Evolutionary conservation across 2,888 invertebrate genomes (phyloP).

Genomic region (Cepaea hortensis): DNA sequence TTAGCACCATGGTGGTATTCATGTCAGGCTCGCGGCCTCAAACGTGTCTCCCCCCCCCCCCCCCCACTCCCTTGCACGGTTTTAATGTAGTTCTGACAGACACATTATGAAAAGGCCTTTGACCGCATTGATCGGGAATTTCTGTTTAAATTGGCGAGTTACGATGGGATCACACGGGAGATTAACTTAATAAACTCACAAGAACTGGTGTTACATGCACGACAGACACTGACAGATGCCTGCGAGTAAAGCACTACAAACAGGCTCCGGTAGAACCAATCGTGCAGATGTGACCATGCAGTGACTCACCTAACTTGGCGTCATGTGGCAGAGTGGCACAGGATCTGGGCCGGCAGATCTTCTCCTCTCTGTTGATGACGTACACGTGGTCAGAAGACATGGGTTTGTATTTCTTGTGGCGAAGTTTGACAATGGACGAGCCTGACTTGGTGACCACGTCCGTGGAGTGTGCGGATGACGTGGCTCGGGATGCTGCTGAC

Average conservation of each 20-base stretch:
- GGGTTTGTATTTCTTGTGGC: constrained; percentile 50
- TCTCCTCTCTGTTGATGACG: constrained; percentile 52
- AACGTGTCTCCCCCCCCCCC: too few species aligned
- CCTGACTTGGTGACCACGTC: not conserved
- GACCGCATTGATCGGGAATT: too few species aligned
- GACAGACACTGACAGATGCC: not conserved
- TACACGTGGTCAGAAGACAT: constrained; percentile 48
- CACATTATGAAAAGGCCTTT: too few species aligned
- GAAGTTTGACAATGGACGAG: constrained; percentile 41
- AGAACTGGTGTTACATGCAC: too few species aligned
- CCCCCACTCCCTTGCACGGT: too few species aligned
- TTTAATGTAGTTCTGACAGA: too few species aligned
- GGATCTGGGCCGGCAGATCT: constrained; percentile 49
- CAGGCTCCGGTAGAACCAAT: not conserved
- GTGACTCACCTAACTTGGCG: constrained; percentile 55
- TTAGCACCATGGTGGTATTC: too few species aligned
- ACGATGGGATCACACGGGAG: too few species aligned
- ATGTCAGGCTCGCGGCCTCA: too few species aligned
- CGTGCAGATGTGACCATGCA: constrained; percentile 24
- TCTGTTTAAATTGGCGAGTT: too few species aligned
- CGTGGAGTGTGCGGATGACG: not conserved
- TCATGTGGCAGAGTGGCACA: constrained; percentile 60
- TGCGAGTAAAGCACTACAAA: not conserved
- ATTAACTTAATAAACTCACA: too few species aligned
- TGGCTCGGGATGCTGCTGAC: not conserved